A percentile compares a stretch with the other conserved stretches of the same genome.
These are phyloP conservation scores for Chrysolina haemoptera DNA, from an alignment of 2,888 invertebrate species.

Conservation along the genomic window DNA sequence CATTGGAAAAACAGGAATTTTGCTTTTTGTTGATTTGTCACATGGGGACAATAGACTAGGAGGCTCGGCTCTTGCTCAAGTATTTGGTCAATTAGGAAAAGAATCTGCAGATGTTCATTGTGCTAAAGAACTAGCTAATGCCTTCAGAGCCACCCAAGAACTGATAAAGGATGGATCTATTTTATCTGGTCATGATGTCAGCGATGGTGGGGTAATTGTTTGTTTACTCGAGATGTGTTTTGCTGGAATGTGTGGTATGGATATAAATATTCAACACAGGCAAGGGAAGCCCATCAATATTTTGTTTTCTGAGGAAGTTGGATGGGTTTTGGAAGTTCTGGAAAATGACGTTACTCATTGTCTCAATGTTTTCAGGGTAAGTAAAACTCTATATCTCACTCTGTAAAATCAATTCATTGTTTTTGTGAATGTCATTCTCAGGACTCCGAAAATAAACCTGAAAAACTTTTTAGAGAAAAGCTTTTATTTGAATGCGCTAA, in stretches of 20 bases:
- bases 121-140: slow-evolving; percentile 77
- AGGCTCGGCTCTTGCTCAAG: slow-evolving; percentile 94
- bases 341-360: slow-evolving; percentile 74
- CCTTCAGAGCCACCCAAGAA: slow-evolving; percentile 88
- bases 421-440: too few species aligned
- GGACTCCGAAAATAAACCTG: too few species aligned
- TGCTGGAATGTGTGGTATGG: slow-evolving; percentile 88
- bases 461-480: too few species aligned
- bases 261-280: slow-evolving; percentile 75
- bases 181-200: slow-evolving; percentile 93
- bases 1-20: slow-evolving; percentile 73
- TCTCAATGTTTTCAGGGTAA: slow-evolving; percentile 74
- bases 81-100: slow-evolving; percentile 78
- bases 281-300: slow-evolving; percentile 76
- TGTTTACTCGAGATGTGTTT: slow-evolving; percentile 97
- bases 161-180: slow-evolving; percentile 83
- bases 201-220: slow-evolving; percentile 95
- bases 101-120: slow-evolving; percentile 86
- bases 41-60: slow-evolving; percentile 85
- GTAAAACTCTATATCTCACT: slow-evolving; percentile 6
- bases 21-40: slow-evolving; percentile 87
- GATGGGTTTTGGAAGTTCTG: slow-evolving; percentile 86
- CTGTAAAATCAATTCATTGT: too few species aligned
- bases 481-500: too few species aligned
- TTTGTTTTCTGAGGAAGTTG: slow-evolving; percentile 89